These are phyloP conservation scores for Cheracebus regulus DNA, from an alignment of 2,797 vertebrate species.

Conservation along the genomic window DNA sequence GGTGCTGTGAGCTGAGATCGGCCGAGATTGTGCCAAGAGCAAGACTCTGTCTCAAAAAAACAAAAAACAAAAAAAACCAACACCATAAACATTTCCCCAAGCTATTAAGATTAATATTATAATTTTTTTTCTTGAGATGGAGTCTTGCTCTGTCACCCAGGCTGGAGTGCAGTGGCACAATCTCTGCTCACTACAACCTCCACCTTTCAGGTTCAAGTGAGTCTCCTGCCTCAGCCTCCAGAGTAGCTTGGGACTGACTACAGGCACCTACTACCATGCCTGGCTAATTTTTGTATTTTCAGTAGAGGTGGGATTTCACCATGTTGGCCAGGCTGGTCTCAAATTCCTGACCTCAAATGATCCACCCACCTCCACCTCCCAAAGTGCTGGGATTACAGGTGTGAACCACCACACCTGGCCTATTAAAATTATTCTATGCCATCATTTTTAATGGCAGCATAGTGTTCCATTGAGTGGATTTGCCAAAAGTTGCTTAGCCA, in stretches of 20 bases:
- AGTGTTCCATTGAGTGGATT: background rate
- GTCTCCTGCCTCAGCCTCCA: background rate
- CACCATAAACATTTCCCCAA: background rate
- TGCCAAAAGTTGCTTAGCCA: background rate
- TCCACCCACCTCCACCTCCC: background rate
- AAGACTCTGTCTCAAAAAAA: too few species aligned
- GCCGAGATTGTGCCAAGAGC: too few species aligned
- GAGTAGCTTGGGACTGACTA: background rate
- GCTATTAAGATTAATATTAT: constrained; percentile 1
- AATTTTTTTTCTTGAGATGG: background rate
- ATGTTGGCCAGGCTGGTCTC: background rate
- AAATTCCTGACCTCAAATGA: background rate
- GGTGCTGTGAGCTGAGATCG: too few species aligned
- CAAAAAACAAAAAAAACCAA: too few species aligned
- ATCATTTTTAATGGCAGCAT: constrained; percentile 29
- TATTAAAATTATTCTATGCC: background rate
- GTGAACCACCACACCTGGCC: background rate
- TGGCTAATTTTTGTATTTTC: background rate
- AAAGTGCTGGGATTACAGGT: background rate
- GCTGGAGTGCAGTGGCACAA: background rate
- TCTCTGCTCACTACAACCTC: background rate
- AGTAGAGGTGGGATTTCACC: background rate
- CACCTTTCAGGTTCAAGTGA: background rate
- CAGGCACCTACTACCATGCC: background rate
- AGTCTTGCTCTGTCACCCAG: background rate